A percentile compares a stretch with the other conserved stretches of the same genome.
Evolutionary conservation across 2,888 invertebrate species (phyloP).

Genomic region (Oscheius sp.): DNA sequence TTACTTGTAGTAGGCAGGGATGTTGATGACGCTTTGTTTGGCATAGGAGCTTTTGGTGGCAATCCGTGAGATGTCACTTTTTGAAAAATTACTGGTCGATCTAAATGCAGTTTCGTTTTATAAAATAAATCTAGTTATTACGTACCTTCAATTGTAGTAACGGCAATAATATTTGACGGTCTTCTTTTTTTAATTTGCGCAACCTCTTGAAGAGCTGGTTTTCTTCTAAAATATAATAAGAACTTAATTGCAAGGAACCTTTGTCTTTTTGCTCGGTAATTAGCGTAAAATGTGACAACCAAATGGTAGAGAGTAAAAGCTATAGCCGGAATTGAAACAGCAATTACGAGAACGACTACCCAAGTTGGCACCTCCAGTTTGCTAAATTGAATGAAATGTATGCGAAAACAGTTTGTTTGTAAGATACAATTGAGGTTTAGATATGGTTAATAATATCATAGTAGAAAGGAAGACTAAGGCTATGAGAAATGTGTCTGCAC

Average conservation of each 20-base stretch:
- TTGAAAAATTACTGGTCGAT: neutral
- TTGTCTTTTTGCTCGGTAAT: neutral
- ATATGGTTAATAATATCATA: neutral
- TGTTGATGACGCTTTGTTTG: neutral
- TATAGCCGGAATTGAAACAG: neutral
- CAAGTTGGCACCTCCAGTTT: slow-evolving; percentile 14
- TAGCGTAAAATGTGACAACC: neutral
- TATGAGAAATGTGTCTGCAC: neutral
- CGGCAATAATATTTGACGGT: neutral
- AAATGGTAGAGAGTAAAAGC: slow-evolving; percentile 6
- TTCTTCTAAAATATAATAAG: neutral
- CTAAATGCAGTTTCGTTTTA: too few species aligned
- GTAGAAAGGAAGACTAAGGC: neutral
- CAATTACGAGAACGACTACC: neutral
- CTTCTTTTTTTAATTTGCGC: neutral
- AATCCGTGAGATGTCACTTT: neutral
- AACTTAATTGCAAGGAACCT: neutral
- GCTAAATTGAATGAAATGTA: neutral
- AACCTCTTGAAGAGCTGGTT: neutral
- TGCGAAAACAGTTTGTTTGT: too few species aligned
- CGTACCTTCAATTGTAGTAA: neutral
- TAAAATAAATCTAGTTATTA: too few species aligned
- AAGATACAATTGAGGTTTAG: neutral
- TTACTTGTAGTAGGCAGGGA: neutral
- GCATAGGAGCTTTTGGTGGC: slow-evolving; percentile 1